These are phyloP conservation scores for Megaceryle alcyon DNA, from an alignment of 2,797 vertebrate species.

Conservation along the genomic window DNA sequence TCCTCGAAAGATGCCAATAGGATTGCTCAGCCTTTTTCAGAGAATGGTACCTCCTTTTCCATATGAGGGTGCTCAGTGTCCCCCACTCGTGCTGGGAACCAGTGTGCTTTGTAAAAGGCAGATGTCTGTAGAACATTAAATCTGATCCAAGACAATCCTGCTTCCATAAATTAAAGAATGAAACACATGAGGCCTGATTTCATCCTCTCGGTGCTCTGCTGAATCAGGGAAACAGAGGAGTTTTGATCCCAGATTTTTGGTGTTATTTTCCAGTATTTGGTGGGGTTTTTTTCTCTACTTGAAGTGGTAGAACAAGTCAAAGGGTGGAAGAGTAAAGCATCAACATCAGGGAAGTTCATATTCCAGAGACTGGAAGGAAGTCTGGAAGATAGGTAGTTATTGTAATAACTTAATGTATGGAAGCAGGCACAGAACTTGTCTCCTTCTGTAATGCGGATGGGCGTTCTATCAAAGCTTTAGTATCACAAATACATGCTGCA, in stretches of 20 bases:
- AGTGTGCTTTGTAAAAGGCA: not conserved
- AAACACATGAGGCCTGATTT: not conserved
- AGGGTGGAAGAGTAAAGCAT: not conserved
- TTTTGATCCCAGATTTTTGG: not conserved
- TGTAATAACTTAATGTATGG: not conserved
- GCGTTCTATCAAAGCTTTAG: not conserved
- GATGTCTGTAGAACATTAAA: not conserved
- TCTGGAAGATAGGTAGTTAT: not conserved
- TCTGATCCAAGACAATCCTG: not conserved
- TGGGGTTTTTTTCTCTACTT: not conserved
- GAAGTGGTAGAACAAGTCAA: not conserved
- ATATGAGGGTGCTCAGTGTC: not conserved
- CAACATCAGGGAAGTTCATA: not conserved
- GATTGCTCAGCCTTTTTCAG: not conserved
- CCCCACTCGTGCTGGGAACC: not conserved
- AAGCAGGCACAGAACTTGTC: not conserved
- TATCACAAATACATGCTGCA: not conserved
- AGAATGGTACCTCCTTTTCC: not conserved
- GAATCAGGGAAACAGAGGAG: not conserved
- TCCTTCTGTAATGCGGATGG: not conserved
- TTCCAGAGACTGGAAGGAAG: not conserved
- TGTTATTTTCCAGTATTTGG: not conserved
- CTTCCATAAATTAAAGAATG: not conserved
- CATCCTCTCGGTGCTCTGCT: not conserved
- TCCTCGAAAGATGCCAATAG: not conserved